phyloP scores from a whole-genome alignment of 2,113 vertebrate genomes.

The Saccopteryx bilineata region DNA sequence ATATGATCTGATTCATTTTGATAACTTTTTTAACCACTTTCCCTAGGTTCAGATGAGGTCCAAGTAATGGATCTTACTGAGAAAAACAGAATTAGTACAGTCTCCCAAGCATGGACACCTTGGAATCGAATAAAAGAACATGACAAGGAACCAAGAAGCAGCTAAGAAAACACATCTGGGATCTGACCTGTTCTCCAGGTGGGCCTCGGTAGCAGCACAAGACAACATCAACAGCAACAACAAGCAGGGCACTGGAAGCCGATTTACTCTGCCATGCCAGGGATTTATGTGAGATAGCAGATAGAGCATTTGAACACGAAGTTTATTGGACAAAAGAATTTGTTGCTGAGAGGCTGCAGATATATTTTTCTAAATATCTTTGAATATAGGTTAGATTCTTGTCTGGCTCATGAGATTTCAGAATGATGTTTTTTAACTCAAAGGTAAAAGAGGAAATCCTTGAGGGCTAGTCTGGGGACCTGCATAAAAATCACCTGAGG shows the following conservation, averaged over 20 bases:
- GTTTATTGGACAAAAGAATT: conserved; percentile 3
- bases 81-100: not conserved
- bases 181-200: not conserved
- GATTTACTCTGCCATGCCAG: not conserved
- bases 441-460: conserved; percentile 21
- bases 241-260: not conserved
- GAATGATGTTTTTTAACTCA: conserved; percentile 22
- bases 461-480: not conserved
- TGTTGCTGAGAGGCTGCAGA: not conserved
- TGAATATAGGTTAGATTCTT: conserved; percentile 29
- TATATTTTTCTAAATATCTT: not conserved
- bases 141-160: not conserved
- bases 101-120: not conserved
- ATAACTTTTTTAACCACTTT: conserved; percentile 62
- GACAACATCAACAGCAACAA: not conserved
- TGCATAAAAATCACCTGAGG: not conserved
- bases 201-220: not conserved
- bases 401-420: not conserved
- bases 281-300: not conserved
- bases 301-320: not conserved
- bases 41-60: not conserved
- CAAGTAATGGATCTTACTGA: not conserved
- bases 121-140: conserved; percentile 27
- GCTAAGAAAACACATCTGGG: not conserved
- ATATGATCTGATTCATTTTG: conserved; percentile 63